Evolutionary conservation across 2,888 invertebrate genomes (phyloP).

Genomic region (Tipula helvola): DNA sequence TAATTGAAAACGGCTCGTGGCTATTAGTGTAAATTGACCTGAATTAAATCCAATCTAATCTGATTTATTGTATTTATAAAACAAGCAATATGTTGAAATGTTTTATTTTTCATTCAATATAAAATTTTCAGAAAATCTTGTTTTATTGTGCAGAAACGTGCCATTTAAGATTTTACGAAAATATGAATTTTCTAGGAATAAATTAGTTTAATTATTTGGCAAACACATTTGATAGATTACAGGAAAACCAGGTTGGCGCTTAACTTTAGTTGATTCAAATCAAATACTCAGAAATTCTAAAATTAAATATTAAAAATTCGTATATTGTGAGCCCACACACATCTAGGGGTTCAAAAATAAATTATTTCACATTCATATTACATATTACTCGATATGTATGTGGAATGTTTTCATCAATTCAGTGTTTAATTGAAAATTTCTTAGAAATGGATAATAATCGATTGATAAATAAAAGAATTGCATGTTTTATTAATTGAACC

Average conservation of each 20-base stretch:
- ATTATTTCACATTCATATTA: background rate
- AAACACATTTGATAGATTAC: background rate
- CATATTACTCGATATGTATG: background rate
- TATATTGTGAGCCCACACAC: background rate
- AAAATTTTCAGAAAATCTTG: background rate
- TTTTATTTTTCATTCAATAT: background rate
- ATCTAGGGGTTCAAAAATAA: background rate
- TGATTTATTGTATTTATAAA: background rate
- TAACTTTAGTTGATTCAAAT: background rate
- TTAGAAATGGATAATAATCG: background rate
- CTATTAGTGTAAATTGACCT: background rate
- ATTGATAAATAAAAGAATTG: background rate
- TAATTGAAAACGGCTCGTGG: background rate
- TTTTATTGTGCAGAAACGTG: background rate
- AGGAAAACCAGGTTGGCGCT: background rate
- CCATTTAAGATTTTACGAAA: background rate
- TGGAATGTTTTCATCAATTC: background rate
- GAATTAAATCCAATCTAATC: background rate
- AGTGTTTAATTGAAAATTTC: background rate
- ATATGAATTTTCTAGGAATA: background rate
- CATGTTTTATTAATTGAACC: background rate
- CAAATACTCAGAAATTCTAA: background rate
- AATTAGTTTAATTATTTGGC: background rate
- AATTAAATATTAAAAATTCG: background rate
- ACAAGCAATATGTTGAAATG: background rate